These are phyloP conservation scores for Acanthosepion esculentum DNA, from an alignment of 2,888 invertebrate species.

Conservation along the genomic window DNA sequence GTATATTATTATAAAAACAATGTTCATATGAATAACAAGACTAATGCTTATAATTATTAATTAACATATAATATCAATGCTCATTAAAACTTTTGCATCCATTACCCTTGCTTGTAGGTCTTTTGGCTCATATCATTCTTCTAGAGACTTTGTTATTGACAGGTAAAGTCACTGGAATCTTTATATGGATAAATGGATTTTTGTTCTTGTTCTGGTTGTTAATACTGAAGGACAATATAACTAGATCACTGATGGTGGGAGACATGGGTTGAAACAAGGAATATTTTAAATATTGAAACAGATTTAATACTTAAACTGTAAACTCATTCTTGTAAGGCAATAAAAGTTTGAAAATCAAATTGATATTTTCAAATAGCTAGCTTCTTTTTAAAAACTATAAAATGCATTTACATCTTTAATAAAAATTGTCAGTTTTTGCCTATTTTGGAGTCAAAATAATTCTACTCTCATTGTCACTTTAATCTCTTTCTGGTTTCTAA, in stretches of 20 bases:
- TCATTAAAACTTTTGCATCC: too few relatives aligned
- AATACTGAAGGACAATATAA: too few relatives aligned
- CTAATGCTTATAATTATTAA: too few relatives aligned
- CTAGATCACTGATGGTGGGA: not conserved
- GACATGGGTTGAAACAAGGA: not conserved
- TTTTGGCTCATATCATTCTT: too few relatives aligned
- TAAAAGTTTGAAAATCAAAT: not conserved
- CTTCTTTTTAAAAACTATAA: not conserved
- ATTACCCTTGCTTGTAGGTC: too few relatives aligned
- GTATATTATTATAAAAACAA: too few relatives aligned
- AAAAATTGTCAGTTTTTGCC: not conserved
- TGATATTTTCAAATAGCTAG: not conserved
- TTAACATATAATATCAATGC: too few relatives aligned
- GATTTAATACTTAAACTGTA: not conserved
- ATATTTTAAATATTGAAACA: not conserved
- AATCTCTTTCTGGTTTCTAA: not conserved
- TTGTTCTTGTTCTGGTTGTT: too few relatives aligned
- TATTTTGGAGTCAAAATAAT: not conserved
- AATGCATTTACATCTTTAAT: not conserved
- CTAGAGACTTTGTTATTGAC: too few relatives aligned
- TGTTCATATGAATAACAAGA: too few relatives aligned
- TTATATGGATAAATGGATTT: too few relatives aligned
- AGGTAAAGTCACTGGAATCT: too few relatives aligned
- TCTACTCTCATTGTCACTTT: not conserved
- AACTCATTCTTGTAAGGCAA: not conserved